Base-by-base conservation (phyloP, 2,888 invertebrate species). In the Hypomecis atomaria region DNA sequence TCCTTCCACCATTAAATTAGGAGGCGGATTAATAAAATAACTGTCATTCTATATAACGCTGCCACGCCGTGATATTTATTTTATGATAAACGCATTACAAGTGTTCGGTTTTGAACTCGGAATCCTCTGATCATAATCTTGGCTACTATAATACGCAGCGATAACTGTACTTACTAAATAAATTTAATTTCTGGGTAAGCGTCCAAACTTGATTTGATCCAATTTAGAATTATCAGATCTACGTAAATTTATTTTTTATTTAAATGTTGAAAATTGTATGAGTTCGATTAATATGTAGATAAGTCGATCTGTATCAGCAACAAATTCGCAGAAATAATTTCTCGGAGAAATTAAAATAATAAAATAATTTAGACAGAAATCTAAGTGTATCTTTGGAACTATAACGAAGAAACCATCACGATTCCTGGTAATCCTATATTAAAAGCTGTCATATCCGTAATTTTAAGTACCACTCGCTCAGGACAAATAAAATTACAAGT, bases 1-100 rank as follows among this genome's bases (percentile, higher is more conserved):
- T 79, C 69, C 78, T 79, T 76, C 77, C 76, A 73, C 78, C 76
- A 81, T 78, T 82, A 83, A 81, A 85, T 83, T 84, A 83, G 77
- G 74, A 76, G 75, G 58, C 71, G 71, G 64, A 67, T 71, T 74
- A 71, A 68, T 71, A 62, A 72, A 74, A 75, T 71, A 75, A 72
- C 74, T 72, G 66, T 71, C 69, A 63, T 69, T 71, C 67, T 71
- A 67, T 70, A 66, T 56, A 69, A 65, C 65, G 66, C 70, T 58
- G 50, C 55, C 61, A 59, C 45, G 54, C 55, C 13, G 50, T 54
- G 61, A 63, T 64, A 63, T 70, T 68, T 66, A 70, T 64, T 59
- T 42, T 68, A 57, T 69, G 66, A 70, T 67, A 63, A 69, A 70
- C 65, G 67, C 55, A 57, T 47, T 65, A 68, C 71, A 58, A 59